Evolutionary conservation across 2,888 invertebrate genomes (phyloP).

Genomic region (Apamea epomidion): DNA sequence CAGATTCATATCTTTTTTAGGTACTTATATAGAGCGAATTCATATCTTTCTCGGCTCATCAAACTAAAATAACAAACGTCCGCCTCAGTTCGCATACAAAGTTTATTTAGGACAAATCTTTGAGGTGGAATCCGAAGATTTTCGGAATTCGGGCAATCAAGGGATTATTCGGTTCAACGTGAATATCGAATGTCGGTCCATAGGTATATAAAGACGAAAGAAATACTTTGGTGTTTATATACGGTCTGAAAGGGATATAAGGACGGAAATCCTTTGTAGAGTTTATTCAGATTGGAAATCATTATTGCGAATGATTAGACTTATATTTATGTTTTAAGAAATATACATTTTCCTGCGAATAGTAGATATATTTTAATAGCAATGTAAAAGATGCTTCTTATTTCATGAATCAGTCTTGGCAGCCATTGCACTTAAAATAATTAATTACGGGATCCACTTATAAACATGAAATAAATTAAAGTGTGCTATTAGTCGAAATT

Average conservation of each 20-base stretch:
- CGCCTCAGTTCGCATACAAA: background rate
- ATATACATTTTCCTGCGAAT: background rate
- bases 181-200: conserved; percentile 15
- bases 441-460: background rate
- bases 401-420: background rate
- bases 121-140: conserved; percentile 4
- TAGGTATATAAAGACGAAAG: background rate
- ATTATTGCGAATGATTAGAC: background rate
- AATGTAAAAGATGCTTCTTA: background rate
- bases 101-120: conserved; percentile 45
- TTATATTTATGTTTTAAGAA: background rate
- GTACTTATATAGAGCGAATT: background rate
- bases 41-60: conserved; percentile 11
- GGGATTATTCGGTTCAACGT: background rate
- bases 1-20: background rate
- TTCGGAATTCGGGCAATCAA: conserved; percentile 6
- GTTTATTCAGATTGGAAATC: background rate
- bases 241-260: background rate
- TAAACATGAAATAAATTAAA: background rate
- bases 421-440: background rate
- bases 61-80: conserved; percentile 7
- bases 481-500: background rate
- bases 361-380: background rate
- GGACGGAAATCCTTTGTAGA: background rate
- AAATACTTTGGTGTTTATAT: background rate